phyloP scores from a whole-genome alignment of 2,113 vertebrate genomes.

The Acinonyx jubatus region DNA sequence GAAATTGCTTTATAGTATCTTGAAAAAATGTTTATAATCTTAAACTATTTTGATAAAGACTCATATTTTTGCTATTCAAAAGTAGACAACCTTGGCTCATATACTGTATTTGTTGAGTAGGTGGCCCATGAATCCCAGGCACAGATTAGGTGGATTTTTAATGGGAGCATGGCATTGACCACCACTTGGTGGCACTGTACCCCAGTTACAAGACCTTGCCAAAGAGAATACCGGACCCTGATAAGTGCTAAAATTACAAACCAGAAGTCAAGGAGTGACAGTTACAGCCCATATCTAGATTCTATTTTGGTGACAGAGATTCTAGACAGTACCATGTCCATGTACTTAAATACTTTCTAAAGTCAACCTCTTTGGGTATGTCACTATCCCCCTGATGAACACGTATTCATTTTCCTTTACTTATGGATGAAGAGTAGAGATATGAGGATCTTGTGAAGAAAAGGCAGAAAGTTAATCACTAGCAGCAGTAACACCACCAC shows the following conservation, averaged over 20 bases:
- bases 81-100: background rate
- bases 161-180: background rate
- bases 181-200: conserved; percentile 76
- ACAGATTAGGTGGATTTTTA: background rate
- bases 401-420: background rate
- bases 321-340: background rate
- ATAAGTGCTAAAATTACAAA: conserved; percentile 48
- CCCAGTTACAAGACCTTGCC: background rate
- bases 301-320: conserved; percentile 43
- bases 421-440: background rate
- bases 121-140: background rate
- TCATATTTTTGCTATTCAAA: background rate
- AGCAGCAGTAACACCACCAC: background rate
- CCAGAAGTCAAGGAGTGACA: background rate
- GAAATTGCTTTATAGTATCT: background rate
- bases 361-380: background rate
- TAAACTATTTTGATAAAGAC: background rate
- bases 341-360: background rate
- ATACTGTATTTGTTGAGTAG: background rate
- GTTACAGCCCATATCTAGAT: background rate
- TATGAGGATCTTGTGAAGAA: background rate
- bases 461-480: background rate
- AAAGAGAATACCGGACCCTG: background rate
- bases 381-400: background rate
- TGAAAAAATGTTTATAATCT: background rate